phyloP scores from a whole-genome alignment of 2,797 vertebrate genomes.

The Benthosema pterotum region DNA sequence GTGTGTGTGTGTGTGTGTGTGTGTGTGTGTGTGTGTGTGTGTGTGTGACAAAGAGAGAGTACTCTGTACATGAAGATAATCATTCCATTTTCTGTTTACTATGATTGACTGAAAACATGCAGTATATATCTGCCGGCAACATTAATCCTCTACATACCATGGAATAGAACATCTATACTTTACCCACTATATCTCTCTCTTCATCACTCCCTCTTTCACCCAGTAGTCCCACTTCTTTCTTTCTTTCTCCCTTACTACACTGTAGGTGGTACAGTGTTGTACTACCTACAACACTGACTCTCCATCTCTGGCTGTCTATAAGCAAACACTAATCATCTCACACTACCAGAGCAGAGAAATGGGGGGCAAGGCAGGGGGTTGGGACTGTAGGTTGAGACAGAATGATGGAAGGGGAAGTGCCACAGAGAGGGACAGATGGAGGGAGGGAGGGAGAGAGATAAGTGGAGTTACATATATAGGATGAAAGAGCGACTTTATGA shows the following conservation, averaged over 20 bases:
- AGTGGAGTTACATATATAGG: conserved; percentile 8
- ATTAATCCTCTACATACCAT: conserved; percentile 75
- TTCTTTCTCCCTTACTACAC: background rate
- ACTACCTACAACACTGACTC: conserved; percentile 15
- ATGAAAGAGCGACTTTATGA: conserved; percentile 7
- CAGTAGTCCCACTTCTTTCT: background rate
- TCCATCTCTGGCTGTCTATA: background rate
- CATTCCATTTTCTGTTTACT: conserved; percentile 27
- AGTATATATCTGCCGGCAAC: conserved; percentile 53
- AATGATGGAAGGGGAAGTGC: no score
- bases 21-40: conserved; percentile 11
- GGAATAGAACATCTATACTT: conserved; percentile 69
- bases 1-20: conserved; percentile 13
- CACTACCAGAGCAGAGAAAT: no score
- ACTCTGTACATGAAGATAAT: no score
- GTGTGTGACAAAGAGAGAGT: background rate
- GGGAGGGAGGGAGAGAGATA: conserved; percentile 3
- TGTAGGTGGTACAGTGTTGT: no score
- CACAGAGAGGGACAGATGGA: background rate
- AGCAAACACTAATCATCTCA: no score
- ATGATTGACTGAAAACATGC: conserved; percentile 38
- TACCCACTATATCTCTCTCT: conserved; percentile 43
- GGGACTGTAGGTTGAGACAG: no score
- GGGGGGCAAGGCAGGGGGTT: no score
- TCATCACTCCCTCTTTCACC: background rate